Evolutionary conservation across 2,113 vertebrate species (phyloP).

Genomic region (Corythornis cristatus): DNA sequence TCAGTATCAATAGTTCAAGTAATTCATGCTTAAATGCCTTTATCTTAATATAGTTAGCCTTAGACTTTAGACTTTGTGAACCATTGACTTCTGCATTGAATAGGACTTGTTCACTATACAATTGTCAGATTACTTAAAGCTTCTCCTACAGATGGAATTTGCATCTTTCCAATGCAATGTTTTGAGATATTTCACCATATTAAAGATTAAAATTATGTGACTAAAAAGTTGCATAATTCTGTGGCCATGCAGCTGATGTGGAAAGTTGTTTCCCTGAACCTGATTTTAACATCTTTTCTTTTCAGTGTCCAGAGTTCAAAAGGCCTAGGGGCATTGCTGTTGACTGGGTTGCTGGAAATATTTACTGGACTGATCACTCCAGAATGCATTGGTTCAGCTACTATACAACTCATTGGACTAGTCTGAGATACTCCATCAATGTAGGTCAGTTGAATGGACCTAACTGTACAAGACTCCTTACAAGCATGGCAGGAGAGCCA

Average conservation of each 20-base stretch:
- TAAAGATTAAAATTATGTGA: background rate
- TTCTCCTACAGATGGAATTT: background rate
- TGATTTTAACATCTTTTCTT: slow-evolving; percentile 32
- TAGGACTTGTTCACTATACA: background rate
- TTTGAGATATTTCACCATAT: background rate
- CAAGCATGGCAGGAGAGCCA: slow-evolving; percentile 94
- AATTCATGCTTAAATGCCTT: background rate
- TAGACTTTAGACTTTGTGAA: background rate
- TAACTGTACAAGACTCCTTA: slow-evolving; percentile 94
- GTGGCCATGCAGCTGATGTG: background rate
- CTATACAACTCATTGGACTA: slow-evolving; percentile 98
- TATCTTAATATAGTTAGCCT: background rate
- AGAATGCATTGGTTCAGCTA: slow-evolving; percentile 99
- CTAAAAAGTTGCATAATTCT: background rate
- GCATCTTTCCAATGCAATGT: background rate
- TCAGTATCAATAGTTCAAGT: background rate
- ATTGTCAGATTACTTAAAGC: background rate
- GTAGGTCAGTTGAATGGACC: slow-evolving; percentile 93
- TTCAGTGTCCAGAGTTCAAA: slow-evolving; percentile 94
- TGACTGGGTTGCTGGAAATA: slow-evolving; percentile 95
- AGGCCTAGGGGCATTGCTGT: slow-evolving; percentile 92
- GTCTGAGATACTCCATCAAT: slow-evolving; percentile 95
- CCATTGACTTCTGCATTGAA: background rate
- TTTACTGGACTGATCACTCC: slow-evolving; percentile 99
- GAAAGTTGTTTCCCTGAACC: background rate